phyloP scores from a whole-genome alignment of 1,140 invertebrate genomes.

The Plectus sambesii region DNA sequence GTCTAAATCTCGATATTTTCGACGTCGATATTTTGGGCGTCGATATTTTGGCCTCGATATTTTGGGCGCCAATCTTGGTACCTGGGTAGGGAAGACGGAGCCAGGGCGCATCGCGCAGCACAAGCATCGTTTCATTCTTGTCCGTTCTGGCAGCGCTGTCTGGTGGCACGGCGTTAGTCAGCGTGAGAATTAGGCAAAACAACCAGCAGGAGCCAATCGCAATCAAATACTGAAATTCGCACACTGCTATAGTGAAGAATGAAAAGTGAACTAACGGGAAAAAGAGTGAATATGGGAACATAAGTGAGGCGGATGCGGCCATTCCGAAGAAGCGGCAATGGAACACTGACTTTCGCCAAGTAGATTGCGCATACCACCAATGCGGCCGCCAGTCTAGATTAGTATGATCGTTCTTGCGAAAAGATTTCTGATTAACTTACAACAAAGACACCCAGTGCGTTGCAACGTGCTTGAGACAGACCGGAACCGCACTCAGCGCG shows the following conservation, averaged over 20 bases:
- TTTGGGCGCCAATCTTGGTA: too few relatives aligned
- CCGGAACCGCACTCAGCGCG: conserved; percentile 42
- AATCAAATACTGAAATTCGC: conserved; percentile 21
- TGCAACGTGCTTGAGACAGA: conserved; percentile 41
- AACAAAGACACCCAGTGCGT: conserved; percentile 33
- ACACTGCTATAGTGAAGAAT: background rate
- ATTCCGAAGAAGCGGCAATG: conserved; percentile 30
- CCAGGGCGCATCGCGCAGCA: conserved; percentile 19
- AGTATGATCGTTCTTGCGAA: background rate
- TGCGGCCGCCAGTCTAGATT: conserved; percentile 43
- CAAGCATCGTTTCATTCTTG: conserved; percentile 16
- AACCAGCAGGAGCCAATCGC: conserved; percentile 24
- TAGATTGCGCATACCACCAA: conserved; percentile 42
- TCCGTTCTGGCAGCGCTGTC: conserved; percentile 24
- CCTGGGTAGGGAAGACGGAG: conserved; percentile 23
- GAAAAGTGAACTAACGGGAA: conserved; percentile 38
- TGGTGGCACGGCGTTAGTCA: conserved; percentile 15
- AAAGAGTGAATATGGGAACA: conserved; percentile 44
- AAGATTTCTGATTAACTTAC: conserved; percentile 28
- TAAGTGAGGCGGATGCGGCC: conserved; percentile 30
- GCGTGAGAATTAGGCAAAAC: conserved; percentile 18
- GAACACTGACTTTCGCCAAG: conserved; percentile 36
- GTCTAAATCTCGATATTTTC: too few relatives aligned
- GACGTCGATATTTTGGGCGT: too few relatives aligned
- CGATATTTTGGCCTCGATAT: too few relatives aligned